A percentile compares a stretch with the other conserved stretches of the same genome.
These are phyloP conservation scores for Phengaris arion DNA, from an alignment of 2,888 invertebrate genomes.

Conservation along the genomic window DNA sequence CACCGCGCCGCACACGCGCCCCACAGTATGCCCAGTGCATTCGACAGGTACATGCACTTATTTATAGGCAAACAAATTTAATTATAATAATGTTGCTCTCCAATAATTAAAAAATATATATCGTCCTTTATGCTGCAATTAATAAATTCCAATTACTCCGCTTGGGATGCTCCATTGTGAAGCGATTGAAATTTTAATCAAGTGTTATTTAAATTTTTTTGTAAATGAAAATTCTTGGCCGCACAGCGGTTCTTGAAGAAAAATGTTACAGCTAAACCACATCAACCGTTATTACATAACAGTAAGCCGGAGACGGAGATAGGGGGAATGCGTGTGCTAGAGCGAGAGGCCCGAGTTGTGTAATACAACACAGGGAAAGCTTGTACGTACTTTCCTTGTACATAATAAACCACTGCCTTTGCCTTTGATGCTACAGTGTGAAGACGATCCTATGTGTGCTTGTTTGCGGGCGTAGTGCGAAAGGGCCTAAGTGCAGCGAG, in stretches of 20 bases:
- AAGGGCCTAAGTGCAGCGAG: slow-evolving; percentile 60
- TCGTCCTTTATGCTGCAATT: background rate
- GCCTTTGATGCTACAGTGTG: slow-evolving; percentile 48
- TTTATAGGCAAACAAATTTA: slow-evolving; percentile 52
- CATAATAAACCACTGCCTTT: slow-evolving; percentile 49
- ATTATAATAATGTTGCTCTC: background rate
- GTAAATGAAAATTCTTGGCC: slow-evolving; percentile 51
- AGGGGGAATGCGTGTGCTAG: slow-evolving; percentile 45
- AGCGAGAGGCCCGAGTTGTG: slow-evolving; percentile 69
- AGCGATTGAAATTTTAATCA: slow-evolving; percentile 32
- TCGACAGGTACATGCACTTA: slow-evolving; percentile 65
- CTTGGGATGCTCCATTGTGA: background rate
- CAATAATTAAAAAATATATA: slow-evolving; percentile 14
- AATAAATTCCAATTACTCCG: slow-evolving; percentile 2
- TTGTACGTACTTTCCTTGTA: slow-evolving; percentile 72
- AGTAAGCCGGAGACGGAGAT: slow-evolving; percentile 58
- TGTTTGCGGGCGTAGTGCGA: slow-evolving; percentile 47
- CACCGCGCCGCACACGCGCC: slow-evolving; percentile 38
- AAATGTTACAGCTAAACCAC: slow-evolving; percentile 75
- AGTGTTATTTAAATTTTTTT: slow-evolving; percentile 40
- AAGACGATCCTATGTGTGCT: slow-evolving; percentile 56
- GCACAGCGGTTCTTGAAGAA: slow-evolving; percentile 64
- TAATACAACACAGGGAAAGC: slow-evolving; percentile 77
- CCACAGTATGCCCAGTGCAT: slow-evolving; percentile 47
- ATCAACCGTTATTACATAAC: slow-evolving; percentile 79